Base-by-base conservation (phyloP, 2,888 invertebrate species). In the Sesia bembeciformis region DNA sequence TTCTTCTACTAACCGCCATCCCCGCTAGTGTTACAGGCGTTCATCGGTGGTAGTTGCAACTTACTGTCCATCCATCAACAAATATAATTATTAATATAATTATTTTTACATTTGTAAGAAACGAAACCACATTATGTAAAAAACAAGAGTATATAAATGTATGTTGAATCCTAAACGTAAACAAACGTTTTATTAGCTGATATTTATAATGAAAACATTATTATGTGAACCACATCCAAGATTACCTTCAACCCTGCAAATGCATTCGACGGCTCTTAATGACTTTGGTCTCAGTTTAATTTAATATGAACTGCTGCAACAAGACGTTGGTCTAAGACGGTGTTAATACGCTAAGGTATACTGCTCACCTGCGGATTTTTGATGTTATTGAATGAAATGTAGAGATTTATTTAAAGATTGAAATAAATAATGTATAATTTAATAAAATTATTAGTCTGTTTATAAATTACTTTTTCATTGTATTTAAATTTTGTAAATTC, bases 231-330 rank as follows among this genome's bases (percentile, higher is more conserved):
- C 84, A 72, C 84, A 81, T 60, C 60, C 63, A 63, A 74, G 74
- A 81, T 77, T 76, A 73, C 64, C 62, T 64, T 72, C 76, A 77
- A 75, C 74, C 74, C 73, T 66, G 72, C 67, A 71, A 77, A 78
- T 86, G 87, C 77, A 76, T 78, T 80, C 81, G 87, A 86, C 86
- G 81, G 78, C 67, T 74, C 74, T 61, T 84, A 86, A 87, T 85
- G 87, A 84, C 77, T 78, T 74, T 69, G 76, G 75, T 74, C 75
- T 78, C 67, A 78, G 80, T 86, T 86, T 84, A 86, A 87, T 85
- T 86, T 85, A 83, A 86, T 84, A 84, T 83, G 76, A 83, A 83
- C 81, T 74, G 50, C 38, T 74, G 78, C 60, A 64, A 65, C 78
- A 82, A 83, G 84, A 82, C 76, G 76, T 65, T 63, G 71, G 78